A percentile compares a stretch with the other conserved stretches of the same genome.
Conservation (phyloP, 2,797 vertebrate genomes). For the Podarcis lilfordi region DNA sequence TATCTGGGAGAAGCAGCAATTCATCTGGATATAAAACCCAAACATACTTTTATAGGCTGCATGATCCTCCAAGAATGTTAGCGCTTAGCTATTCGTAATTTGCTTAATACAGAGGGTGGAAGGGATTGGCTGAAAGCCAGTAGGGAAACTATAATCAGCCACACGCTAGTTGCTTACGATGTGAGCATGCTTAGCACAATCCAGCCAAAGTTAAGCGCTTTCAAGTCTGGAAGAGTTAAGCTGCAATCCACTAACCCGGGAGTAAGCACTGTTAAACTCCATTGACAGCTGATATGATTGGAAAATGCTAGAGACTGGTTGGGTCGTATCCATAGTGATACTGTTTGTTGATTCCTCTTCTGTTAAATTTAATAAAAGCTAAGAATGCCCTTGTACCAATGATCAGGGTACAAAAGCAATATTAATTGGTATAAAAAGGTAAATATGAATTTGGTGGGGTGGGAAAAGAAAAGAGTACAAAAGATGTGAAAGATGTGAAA, state of each 20-base stretch:
- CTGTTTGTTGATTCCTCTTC: not conserved
- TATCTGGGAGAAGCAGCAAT: not conserved
- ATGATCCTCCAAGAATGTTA: not conserved
- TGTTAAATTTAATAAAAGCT: not conserved
- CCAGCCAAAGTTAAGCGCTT: not conserved
- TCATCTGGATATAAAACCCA: slow-evolving; percentile 6
- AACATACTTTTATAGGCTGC: not conserved
- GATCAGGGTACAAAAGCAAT: not conserved
- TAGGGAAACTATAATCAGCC: not conserved
- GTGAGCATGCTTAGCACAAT: not conserved
- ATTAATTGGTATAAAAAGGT: too few relatives aligned
- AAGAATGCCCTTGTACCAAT: not conserved
- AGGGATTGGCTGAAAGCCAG: not conserved
- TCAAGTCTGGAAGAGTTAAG: not conserved
- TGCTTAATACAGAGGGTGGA: not conserved
- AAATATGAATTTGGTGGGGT: too few relatives aligned
- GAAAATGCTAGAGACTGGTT: not conserved
- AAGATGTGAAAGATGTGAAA: too few relatives aligned
- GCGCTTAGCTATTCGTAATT: not conserved
- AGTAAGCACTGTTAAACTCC: not conserved
- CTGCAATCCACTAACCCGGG: not conserved
- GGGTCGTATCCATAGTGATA: not conserved
- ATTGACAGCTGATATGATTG: not conserved
- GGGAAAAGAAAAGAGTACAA: too few relatives aligned
- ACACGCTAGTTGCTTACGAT: not conserved